Evolutionary conservation across 2,888 invertebrate genomes (phyloP).

Genomic region (Heliconius hortense): DNA sequence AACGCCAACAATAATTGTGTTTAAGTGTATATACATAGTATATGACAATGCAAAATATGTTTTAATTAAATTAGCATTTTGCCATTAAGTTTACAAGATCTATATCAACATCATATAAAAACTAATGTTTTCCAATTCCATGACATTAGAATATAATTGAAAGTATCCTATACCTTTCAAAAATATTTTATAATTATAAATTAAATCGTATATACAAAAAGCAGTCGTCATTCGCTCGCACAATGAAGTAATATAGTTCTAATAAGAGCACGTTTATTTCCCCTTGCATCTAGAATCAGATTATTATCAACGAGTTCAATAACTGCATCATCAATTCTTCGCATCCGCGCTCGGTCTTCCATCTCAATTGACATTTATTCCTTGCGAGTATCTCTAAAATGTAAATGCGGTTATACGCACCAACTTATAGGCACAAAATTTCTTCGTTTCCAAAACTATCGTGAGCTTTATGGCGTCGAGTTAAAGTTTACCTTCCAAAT

Average conservation of each 20-base stretch:
- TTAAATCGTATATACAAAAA: slow-evolving; percentile 20
- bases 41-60: not conserved
- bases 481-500: slow-evolving; percentile 45
- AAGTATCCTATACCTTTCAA: not conserved
- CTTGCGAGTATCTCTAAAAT: slow-evolving; percentile 75
- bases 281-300: slow-evolving; percentile 61
- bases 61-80: slow-evolving; percentile 7
- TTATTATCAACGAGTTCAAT: slow-evolving; percentile 71
- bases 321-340: slow-evolving; percentile 73
- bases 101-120: not conserved
- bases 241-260: slow-evolving; percentile 48
- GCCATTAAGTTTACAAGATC: not conserved
- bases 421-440: slow-evolving; percentile 55
- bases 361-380: slow-evolving; percentile 81
- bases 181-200: slow-evolving; percentile 25
- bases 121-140: not conserved
- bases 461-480: slow-evolving; percentile 44
- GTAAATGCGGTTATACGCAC: slow-evolving; percentile 78
- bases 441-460: slow-evolving; percentile 26
- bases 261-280: slow-evolving; percentile 43
- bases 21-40: not conserved
- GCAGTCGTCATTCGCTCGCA: slow-evolving; percentile 33
- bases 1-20: no score
- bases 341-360: slow-evolving; percentile 70
- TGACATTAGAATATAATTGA: slow-evolving; percentile 5